Conservation (phyloP, 1,140 invertebrate species). For the Heliothis subflexa region DNA sequence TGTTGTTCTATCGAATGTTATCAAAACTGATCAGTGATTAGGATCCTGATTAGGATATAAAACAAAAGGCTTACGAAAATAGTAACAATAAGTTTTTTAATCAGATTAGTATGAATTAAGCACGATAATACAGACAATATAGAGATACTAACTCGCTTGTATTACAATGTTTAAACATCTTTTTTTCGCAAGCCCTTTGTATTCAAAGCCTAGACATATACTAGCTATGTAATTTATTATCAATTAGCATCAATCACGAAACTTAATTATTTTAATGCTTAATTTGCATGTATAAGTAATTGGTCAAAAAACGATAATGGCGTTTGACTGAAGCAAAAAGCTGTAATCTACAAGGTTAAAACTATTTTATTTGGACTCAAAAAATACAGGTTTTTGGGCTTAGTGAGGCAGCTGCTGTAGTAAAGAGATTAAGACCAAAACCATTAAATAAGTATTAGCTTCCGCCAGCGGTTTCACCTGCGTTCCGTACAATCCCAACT, state of each 20-base stretch:
- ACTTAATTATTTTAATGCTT: conserved; percentile 3
- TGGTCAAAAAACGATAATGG: conserved; percentile 18
- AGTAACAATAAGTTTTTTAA: no score
- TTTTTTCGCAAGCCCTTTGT: conserved; percentile 24
- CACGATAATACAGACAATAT: background rate
- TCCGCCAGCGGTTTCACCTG: no score
- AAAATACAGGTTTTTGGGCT: background rate
- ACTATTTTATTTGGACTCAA: background rate
- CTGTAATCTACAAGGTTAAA: conserved; percentile 4
- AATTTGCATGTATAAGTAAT: conserved; percentile 26
- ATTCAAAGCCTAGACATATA: background rate
- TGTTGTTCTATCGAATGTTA: no score
- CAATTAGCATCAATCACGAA: conserved; percentile 3
- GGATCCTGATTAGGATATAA: no score
- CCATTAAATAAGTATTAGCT: no score
- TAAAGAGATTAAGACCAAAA: no score
- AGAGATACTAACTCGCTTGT: background rate
- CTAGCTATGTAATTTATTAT: background rate
- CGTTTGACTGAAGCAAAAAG: conserved; percentile 13
- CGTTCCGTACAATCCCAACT: no score
- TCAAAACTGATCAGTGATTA: no score
- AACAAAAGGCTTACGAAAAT: background rate
- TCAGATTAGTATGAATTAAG: background rate
- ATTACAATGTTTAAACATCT: background rate
- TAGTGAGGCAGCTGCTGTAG: background rate